Conservation (phyloP, 1,140 invertebrate genomes). For the Lepidurus apus region DNA sequence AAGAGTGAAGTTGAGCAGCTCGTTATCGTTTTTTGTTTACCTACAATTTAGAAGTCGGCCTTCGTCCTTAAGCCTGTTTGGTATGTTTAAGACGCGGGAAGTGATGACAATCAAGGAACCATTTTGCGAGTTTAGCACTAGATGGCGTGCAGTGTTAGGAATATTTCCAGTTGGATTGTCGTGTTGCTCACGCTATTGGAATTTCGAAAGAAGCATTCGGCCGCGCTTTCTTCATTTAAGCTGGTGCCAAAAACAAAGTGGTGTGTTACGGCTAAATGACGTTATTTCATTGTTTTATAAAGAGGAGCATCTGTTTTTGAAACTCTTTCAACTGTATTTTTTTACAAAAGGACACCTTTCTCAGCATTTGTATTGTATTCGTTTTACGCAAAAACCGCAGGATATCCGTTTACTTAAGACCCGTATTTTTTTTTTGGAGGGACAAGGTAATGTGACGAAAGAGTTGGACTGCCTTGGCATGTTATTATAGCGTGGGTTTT, state of each 20-base stretch:
- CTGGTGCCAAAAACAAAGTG: conserved; percentile 5
- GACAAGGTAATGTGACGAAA: background rate
- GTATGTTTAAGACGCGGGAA: no score
- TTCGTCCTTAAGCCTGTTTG: no score
- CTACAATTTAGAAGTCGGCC: no score
- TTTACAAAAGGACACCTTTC: background rate
- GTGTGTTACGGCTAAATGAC: background rate
- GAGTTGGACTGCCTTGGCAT: background rate
- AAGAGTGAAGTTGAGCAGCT: background rate
- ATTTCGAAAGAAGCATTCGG: background rate
- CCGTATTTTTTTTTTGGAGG: background rate
- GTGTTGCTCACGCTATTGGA: background rate
- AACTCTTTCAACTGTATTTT: background rate
- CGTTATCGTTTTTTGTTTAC: no score
- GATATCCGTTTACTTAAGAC: conserved; percentile 15
- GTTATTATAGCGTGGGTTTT: conserved; percentile 11
- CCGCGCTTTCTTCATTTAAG: background rate
- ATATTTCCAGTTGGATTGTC: background rate
- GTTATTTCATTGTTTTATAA: background rate
- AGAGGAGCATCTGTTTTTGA: background rate
- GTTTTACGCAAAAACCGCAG: background rate
- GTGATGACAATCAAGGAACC: no score
- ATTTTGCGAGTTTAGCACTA: no score
- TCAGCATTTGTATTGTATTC: background rate
- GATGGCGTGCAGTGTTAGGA: no score